Conservation (phyloP, 2,797 vertebrate genomes). For the Delichon dasypus region DNA sequence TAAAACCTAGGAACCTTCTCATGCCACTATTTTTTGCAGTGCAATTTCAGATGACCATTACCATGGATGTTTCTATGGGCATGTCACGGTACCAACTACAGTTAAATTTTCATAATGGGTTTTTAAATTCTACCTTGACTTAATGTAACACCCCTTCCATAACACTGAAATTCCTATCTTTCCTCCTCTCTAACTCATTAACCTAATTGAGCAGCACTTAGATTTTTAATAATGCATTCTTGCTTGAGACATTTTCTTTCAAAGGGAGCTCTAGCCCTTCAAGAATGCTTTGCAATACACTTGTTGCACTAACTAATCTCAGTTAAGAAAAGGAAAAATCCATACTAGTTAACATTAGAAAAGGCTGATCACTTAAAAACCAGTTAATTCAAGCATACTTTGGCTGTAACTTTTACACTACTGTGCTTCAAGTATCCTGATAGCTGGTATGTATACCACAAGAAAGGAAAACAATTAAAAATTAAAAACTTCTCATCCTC, state of each 20-base stretch:
- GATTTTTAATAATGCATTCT: background rate
- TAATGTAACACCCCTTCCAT: background rate
- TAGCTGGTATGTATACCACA: background rate
- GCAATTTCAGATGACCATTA: background rate
- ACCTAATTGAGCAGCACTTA: background rate
- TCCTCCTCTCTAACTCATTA: background rate
- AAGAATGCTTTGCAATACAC: background rate
- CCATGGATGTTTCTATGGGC: background rate
- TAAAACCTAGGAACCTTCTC: background rate
- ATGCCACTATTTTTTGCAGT: background rate
- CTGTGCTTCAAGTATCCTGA: background rate
- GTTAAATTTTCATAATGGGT: background rate
- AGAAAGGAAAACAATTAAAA: background rate
- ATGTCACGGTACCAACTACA: rapidly evolving
- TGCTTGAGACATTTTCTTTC: background rate
- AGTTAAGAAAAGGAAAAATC: background rate
- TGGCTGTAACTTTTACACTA: background rate
- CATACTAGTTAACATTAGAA: background rate
- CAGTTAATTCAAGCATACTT: background rate
- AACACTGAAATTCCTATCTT: background rate
- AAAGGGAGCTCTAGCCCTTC: background rate
- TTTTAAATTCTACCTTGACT: background rate
- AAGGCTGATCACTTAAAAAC: background rate
- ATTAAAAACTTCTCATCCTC: background rate
- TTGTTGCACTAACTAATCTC: background rate